These are phyloP conservation scores for Damaliscus lunatus DNA, from an alignment of 2,113 vertebrate species.

Conservation along the genomic window DNA sequence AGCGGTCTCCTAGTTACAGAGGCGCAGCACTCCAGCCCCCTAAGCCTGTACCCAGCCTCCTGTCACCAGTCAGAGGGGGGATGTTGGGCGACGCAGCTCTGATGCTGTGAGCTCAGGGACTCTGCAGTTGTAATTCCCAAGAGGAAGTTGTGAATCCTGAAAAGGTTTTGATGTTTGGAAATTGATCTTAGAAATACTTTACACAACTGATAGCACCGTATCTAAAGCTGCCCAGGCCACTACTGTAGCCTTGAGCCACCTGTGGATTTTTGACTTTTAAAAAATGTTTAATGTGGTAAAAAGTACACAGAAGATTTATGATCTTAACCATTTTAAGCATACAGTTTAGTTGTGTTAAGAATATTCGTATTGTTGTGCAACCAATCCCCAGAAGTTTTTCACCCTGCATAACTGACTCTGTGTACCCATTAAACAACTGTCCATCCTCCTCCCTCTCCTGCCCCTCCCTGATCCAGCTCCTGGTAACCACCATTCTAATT, in stretches of 20 bases:
- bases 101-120: background rate
- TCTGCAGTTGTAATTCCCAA: background rate
- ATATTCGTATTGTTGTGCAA: background rate
- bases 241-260: background rate
- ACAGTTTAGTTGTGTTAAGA: background rate
- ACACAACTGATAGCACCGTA: background rate
- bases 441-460: too few species aligned
- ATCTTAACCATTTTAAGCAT: background rate
- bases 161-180: background rate
- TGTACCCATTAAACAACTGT: background rate
- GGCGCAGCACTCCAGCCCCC: background rate
- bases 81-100: background rate
- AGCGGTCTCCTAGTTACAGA: slow-evolving; percentile 62
- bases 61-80: background rate
- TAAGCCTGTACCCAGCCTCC: background rate
- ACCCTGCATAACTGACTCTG: background rate
- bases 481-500: background rate
- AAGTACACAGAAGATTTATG: background rate
- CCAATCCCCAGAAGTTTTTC: background rate
- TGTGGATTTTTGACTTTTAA: background rate
- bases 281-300: background rate
- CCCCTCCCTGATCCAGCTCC: background rate
- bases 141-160: background rate
- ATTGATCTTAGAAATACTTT: background rate
- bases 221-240: background rate